These are phyloP conservation scores for Anagrus nilaparvatae DNA, from an alignment of 1,140 invertebrate species.

Conservation along the genomic window DNA sequence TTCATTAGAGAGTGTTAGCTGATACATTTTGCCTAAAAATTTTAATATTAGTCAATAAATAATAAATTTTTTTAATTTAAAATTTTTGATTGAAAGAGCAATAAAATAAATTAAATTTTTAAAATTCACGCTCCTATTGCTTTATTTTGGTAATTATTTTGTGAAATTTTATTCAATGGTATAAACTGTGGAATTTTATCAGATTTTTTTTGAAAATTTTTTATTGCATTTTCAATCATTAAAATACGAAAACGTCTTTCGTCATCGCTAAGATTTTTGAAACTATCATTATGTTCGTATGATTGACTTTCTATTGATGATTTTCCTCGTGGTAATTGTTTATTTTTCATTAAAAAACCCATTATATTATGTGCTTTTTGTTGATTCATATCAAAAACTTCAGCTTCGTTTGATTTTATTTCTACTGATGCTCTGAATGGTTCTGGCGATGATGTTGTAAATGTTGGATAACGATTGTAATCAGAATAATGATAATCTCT, in stretches of 20 bases:
- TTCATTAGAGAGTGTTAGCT: no score
- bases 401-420: slow-evolving; percentile 14
- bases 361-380: slow-evolving; percentile 35
- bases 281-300: slow-evolving; percentile 12
- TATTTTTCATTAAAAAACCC: slow-evolving; percentile 38
- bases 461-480: slow-evolving; percentile 22
- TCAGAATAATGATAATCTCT: slow-evolving; percentile 11
- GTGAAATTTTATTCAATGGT: neutral
- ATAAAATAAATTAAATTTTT: no score
- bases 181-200: slow-evolving; percentile 11
- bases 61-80: no score
- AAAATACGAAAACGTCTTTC: no score
- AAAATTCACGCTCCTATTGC: no score
- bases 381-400: slow-evolving; percentile 28
- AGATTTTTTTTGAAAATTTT: slow-evolving; percentile 22
- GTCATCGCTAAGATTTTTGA: no score
- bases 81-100: no score
- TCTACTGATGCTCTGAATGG: slow-evolving; percentile 13
- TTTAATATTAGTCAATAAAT: no score
- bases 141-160: no score
- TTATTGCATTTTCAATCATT: slow-evolving; percentile 15
- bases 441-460: slow-evolving; percentile 22
- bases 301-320: slow-evolving; percentile 17
- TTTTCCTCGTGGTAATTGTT: slow-evolving; percentile 26
- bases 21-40: no score